These are phyloP conservation scores for Ephestia elutella DNA, from an alignment of 1,140 invertebrate species.

Conservation along the genomic window DNA sequence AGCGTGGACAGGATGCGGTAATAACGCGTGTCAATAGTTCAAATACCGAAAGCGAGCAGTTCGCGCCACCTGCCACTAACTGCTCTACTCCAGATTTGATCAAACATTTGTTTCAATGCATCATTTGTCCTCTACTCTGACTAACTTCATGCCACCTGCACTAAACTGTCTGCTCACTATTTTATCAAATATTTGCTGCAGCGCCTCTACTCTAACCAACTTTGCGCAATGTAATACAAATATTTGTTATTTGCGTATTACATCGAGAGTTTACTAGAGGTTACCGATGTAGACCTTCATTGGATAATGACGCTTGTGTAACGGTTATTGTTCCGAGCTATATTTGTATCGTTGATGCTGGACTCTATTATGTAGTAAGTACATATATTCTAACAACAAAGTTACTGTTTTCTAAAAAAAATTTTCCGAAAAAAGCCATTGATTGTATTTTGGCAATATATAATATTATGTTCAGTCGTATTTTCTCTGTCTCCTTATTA, in stretches of 20 bases:
- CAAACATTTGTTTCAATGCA: conserved; percentile 10
- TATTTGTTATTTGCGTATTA: conserved; percentile 4
- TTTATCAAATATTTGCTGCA: no score
- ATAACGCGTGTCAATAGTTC: conserved; percentile 29
- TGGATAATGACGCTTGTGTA: conserved; percentile 13
- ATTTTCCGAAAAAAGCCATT: no score
- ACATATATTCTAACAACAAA: no score
- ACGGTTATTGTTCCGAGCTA: conserved; percentile 10
- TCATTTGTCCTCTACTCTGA: no score
- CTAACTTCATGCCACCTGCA: conserved; percentile 4
- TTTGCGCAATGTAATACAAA: neutral
- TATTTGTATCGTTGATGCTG: neutral
- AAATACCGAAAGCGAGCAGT: conserved; percentile 25
- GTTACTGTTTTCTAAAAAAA: no score
- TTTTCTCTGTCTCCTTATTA: no score
- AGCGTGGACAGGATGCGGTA: conserved; percentile 25
- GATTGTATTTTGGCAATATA: no score
- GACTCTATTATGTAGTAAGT: neutral
- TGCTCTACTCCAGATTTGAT: conserved; percentile 14
- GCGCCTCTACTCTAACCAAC: neutral
- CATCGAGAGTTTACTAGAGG: conserved; percentile 21
- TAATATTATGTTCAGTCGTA: no score
- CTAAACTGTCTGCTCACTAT: no score
- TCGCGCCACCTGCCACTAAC: conserved; percentile 20
- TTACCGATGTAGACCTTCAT: conserved; percentile 14